A percentile compares a stretch with the other conserved stretches of the same genome.
Evolutionary conservation across 2,888 invertebrate species (phyloP).

Genomic region (Tipula helvola): DNA sequence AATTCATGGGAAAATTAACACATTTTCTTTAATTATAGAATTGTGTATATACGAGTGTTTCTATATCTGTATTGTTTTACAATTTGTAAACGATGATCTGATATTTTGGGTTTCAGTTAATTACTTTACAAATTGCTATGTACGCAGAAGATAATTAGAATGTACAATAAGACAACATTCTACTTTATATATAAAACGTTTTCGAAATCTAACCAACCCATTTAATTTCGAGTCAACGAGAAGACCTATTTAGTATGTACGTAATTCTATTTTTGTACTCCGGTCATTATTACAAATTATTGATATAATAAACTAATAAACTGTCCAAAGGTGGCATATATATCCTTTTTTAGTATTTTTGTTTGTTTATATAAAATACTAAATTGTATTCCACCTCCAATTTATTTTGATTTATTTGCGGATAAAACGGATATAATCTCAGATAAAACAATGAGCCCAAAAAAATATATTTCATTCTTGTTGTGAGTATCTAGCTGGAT

Average conservation of each 20-base stretch:
- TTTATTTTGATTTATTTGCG: neutral
- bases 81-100: neutral
- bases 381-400: neutral
- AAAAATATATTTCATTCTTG: neutral
- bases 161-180: too few species aligned
- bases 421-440: neutral
- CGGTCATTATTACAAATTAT: neutral
- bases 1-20: neutral
- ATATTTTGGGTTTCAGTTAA: neutral
- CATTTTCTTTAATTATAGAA: neutral
- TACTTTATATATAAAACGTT: too few species aligned
- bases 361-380: neutral
- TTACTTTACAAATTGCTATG: neutral
- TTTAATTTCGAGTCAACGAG: too few species aligned
- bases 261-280: neutral
- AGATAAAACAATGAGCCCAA: neutral
- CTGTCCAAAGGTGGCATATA: neutral
- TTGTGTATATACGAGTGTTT: neutral
- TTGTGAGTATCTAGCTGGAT: neutral
- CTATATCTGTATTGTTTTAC: neutral
- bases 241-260: too few species aligned
- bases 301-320: neutral
- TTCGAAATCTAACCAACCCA: too few species aligned
- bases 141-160: neutral
- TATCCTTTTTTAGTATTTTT: neutral